Percentiles rank a stretch among this genome's conserved stretches.
Evolutionary conservation across 2,797 vertebrate species (phyloP).

Genomic region (Acipenser transmontanus): DNA sequence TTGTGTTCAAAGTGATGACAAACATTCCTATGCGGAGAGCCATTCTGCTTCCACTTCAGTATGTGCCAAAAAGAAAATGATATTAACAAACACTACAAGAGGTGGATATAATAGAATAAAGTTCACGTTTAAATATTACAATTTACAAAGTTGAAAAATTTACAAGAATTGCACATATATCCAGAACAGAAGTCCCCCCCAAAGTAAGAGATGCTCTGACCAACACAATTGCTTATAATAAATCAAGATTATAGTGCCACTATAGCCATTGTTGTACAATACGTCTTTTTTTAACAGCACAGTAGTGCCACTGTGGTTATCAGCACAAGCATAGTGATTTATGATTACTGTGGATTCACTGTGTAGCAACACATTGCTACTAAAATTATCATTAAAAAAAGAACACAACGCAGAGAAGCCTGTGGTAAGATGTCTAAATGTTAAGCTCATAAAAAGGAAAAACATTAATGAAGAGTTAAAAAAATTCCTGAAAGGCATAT

Average conservation of each 20-base stretch:
- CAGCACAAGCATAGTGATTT: too few species aligned
- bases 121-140: slow-evolving; percentile 52
- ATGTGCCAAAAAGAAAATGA: slow-evolving; percentile 55
- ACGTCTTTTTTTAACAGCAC: too few species aligned
- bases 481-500: too few species aligned
- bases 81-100: slow-evolving; percentile 31
- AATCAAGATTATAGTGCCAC: neutral
- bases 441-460: too few species aligned
- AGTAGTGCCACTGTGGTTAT: too few species aligned
- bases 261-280: too few species aligned
- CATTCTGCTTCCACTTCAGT: slow-evolving; percentile 30
- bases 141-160: slow-evolving; percentile 56
- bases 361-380: too few species aligned
- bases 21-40: slow-evolving; percentile 19
- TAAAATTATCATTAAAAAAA: too few species aligned
- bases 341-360: too few species aligned
- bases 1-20: slow-evolving; percentile 13
- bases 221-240: slow-evolving; percentile 12
- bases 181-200: slow-evolving; percentile 36
- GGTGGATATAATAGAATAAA: slow-evolving; percentile 28
- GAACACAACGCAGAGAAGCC: too few species aligned
- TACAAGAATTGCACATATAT: slow-evolving; percentile 81
- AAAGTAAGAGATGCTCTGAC: slow-evolving; percentile 13
- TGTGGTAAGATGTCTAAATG: too few species aligned
- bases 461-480: too few species aligned